These are phyloP conservation scores for Planococcus citri DNA, from an alignment of 1,140 invertebrate genomes.

Conservation along the genomic window DNA sequence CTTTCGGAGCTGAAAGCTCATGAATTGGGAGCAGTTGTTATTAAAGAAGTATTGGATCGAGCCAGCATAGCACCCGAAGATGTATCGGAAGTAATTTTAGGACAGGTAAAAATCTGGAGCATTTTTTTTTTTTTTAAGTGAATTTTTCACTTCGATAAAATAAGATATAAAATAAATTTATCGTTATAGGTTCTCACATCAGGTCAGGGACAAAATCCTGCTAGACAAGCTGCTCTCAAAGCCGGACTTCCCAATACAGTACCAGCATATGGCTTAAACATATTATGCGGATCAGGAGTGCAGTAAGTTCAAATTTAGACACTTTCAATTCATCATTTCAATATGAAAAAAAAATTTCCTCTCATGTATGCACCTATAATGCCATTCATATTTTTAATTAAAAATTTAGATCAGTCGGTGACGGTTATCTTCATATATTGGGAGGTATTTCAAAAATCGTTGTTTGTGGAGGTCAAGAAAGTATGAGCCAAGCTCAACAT, in stretches of 20 bases:
- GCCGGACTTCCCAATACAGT: conserved; percentile 59
- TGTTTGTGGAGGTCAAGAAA: conserved; percentile 74
- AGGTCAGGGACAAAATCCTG: conserved; percentile 74
- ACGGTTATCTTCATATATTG: conserved; percentile 57
- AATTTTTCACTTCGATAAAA: no score
- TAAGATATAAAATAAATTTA: conserved; percentile 15
- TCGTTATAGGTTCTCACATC: conserved; percentile 47
- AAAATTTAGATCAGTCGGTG: conserved; percentile 39
- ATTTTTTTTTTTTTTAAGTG: no score
- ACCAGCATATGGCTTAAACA: conserved; percentile 64
- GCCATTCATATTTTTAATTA: no score
- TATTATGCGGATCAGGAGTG: conserved; percentile 77
- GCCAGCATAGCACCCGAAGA: conserved; percentile 46
- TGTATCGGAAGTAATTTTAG: conserved; percentile 73
- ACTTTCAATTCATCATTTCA: no score
- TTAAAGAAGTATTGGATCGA: conserved; percentile 54
- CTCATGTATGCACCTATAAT: no score
- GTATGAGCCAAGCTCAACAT: conserved; percentile 70
- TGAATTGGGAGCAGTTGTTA: conserved; percentile 61
- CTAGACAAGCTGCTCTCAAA: conserved; percentile 61
- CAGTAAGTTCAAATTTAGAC: conserved; percentile 43
- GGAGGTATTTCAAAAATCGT: conserved; percentile 55
- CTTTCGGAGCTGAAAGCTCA: conserved; percentile 53
- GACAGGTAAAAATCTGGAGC: conserved; percentile 61
- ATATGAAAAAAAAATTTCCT: no score